A percentile compares a stretch with the other conserved stretches of the same genome.
phyloP scores from a whole-genome alignment of 2,888 invertebrate species.

The Lasioglossum zephyrum region DNA sequence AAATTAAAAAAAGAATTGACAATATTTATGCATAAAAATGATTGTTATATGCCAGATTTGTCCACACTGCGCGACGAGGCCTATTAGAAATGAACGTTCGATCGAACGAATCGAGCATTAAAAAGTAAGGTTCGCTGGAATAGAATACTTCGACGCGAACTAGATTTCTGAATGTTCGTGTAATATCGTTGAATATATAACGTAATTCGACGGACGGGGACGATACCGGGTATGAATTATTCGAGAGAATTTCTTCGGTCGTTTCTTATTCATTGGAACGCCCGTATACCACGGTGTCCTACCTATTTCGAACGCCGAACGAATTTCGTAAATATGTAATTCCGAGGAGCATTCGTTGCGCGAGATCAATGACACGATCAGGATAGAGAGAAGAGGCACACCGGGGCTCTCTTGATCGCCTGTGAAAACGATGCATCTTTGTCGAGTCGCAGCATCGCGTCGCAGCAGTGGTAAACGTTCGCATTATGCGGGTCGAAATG shows the following conservation, averaged over 20 bases:
- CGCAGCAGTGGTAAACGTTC: neutral
- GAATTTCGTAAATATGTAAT: neutral
- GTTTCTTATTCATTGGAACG: constrained; percentile 1
- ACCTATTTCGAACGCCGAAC: neutral
- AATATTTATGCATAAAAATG: no score
- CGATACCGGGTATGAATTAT: constrained; percentile 3
- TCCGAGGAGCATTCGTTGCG: neutral
- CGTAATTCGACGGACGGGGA: neutral
- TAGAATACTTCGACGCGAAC: constrained; percentile 2
- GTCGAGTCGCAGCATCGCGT: neutral
- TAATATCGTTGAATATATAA: neutral
- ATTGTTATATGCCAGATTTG: no score
- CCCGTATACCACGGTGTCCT: neutral
- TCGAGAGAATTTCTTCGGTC: neutral
- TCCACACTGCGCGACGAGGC: neutral
- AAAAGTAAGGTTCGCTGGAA: neutral
- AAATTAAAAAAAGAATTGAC: no score
- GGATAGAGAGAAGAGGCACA: neutral
- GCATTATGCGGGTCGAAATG: constrained; percentile 42
- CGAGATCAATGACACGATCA: neutral
- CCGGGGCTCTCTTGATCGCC: neutral
- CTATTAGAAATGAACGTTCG: neutral
- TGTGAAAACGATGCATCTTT: constrained; percentile 21
- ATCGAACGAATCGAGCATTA: neutral
- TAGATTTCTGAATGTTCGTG: neutral